Evolutionary conservation across 2,797 vertebrate genomes (phyloP).

Genomic region (Hozukius guyotensis): DNA sequence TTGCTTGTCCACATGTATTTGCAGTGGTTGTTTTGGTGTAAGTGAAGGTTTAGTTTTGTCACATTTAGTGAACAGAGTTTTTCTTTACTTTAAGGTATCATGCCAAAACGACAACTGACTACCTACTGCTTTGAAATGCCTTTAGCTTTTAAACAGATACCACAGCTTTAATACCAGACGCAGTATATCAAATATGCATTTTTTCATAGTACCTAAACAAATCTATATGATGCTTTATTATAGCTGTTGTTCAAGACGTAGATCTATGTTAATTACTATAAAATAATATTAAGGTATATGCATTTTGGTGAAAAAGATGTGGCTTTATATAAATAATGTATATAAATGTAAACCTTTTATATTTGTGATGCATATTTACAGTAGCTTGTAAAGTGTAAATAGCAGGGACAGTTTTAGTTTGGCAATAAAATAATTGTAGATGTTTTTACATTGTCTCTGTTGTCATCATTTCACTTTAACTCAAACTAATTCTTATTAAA

Average conservation of each 20-base stretch:
- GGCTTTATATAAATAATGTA: constrained; percentile 82
- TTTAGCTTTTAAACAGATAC: constrained; percentile 37
- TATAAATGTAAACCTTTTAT: constrained; percentile 82
- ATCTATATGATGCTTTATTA: constrained; percentile 46
- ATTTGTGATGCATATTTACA: constrained; percentile 81
- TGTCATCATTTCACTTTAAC: constrained; percentile 40
- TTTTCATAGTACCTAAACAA: constrained; percentile 25
- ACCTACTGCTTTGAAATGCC: constrained; percentile 59
- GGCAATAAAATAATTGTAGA: constrained; percentile 84
- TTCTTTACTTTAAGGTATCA: constrained; percentile 40
- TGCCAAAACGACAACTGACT: constrained; percentile 67
- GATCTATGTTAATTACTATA: constrained; percentile 55
- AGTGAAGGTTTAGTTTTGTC: constrained; percentile 32
- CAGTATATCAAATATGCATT: constrained; percentile 40
- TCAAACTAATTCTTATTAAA: neutral
- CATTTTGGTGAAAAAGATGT: constrained; percentile 63
- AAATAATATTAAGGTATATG: constrained; percentile 53
- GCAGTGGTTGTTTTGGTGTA: constrained; percentile 30
- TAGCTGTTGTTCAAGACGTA: constrained; percentile 39
- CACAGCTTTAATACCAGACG: constrained; percentile 21
- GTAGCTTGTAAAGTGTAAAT: constrained; percentile 87
- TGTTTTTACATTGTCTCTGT: constrained; percentile 75
- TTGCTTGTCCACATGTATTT: constrained; percentile 38
- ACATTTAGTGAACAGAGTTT: constrained; percentile 21
- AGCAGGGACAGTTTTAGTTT: constrained; percentile 83